Evolutionary conservation across 92 coral and sea anemone species (phyloP).

Genomic region (Zoanthus solanderi): DNA sequence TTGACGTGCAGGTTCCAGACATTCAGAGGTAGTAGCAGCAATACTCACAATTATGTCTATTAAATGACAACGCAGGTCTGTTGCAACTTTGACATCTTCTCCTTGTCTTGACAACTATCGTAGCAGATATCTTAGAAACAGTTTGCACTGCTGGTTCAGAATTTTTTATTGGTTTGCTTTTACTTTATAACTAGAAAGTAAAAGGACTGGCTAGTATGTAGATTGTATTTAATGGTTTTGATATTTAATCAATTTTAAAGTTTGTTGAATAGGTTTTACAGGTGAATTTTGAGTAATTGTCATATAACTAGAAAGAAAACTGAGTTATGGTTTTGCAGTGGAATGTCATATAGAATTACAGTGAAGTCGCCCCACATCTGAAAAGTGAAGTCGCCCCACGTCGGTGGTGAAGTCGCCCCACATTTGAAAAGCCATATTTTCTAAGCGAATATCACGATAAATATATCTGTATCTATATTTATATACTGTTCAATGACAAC

Average conservation of each 20-base stretch:
- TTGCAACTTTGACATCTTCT: slow-evolving; percentile 30
- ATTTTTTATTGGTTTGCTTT: neutral
- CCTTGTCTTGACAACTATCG: slow-evolving; percentile 27
- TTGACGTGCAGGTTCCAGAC: neutral
- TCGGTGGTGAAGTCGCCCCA: too few relatives aligned
- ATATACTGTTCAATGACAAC: too few relatives aligned
- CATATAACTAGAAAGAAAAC: neutral
- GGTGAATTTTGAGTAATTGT: neutral
- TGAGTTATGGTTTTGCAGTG: neutral
- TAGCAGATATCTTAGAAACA: neutral
- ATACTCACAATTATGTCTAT: slow-evolving; percentile 37
- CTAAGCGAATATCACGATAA: too few relatives aligned
- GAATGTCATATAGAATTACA: neutral
- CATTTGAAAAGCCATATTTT: too few relatives aligned
- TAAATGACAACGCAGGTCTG: slow-evolving; percentile 28
- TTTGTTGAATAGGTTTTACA: neutral
- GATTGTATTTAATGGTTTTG: neutral
- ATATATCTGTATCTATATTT: too few relatives aligned
- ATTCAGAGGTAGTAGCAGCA: slow-evolving; percentile 13
- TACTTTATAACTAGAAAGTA: neutral
- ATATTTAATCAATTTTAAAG: neutral
- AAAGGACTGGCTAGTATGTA: neutral
- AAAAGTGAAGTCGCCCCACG: too few relatives aligned
- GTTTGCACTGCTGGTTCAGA: neutral
- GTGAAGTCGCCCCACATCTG: too few relatives aligned